phyloP scores from a whole-genome alignment of 2,888 invertebrate species.

The Blomia tropicalis region DNA sequence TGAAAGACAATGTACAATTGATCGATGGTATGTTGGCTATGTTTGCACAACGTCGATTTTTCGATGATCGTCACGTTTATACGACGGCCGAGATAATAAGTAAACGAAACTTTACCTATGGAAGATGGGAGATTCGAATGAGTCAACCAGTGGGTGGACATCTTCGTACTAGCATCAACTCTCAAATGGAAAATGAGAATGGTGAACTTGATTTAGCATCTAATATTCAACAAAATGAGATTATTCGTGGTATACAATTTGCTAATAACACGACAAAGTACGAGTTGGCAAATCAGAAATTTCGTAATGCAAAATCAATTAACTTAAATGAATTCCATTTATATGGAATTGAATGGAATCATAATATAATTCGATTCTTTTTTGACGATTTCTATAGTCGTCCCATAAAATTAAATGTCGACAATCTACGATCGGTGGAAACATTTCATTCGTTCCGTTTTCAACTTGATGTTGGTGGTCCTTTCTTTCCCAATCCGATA shows the following conservation, averaged over 20 bases:
- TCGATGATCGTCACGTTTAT: not conserved
- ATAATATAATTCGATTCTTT: not conserved
- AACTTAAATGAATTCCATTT: constrained; percentile 4
- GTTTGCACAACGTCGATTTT: not conserved
- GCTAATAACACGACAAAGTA: not conserved
- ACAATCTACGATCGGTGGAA: not conserved
- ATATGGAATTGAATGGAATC: constrained; percentile 10
- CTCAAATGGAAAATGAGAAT: not conserved
- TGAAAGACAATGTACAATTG: not conserved
- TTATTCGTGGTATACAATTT: not conserved
- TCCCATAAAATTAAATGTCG: not conserved
- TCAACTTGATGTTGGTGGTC: constrained; percentile 3
- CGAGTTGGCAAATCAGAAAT: not conserved
- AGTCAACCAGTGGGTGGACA: not conserved
- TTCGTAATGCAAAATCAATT: not conserved
- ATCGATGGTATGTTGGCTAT: not conserved
- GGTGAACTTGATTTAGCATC: not conserved
- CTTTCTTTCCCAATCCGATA: not conserved
- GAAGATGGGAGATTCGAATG: not conserved
- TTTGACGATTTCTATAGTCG: not conserved
- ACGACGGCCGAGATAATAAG: not conserved
- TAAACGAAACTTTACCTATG: not conserved
- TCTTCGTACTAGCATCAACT: not conserved
- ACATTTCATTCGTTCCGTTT: not conserved
- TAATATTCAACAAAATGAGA: not conserved